phyloP scores from a whole-genome alignment of 2,797 vertebrate species.

The Uromys caudimaculatus region DNA sequence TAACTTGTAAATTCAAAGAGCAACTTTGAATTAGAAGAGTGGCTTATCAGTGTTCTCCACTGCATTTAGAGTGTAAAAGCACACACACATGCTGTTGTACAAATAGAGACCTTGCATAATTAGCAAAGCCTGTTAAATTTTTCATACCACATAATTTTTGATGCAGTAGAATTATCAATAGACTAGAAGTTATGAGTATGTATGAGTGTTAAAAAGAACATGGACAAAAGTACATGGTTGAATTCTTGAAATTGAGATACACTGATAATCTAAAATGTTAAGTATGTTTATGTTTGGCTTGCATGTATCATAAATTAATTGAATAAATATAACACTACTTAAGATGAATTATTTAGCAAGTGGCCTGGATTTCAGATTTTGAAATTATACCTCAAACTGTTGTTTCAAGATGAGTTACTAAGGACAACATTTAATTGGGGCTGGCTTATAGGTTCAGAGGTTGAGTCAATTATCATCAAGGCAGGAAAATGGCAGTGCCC shows the following conservation, averaged over 20 bases:
- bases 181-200: background rate
- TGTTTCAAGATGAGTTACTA: background rate
- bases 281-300: background rate
- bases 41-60: background rate
- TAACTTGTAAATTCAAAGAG: background rate
- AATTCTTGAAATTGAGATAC: background rate
- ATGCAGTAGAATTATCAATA: conserved; percentile 20
- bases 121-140: conserved; percentile 52
- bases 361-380: background rate
- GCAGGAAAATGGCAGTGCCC: background rate
- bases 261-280: background rate
- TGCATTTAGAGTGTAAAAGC: conserved; percentile 22
- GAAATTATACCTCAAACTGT: background rate
- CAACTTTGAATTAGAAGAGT: background rate
- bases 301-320: background rate
- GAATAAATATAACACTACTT: background rate
- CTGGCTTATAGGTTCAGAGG: background rate
- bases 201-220: background rate
- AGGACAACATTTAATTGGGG: background rate
- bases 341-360: background rate
- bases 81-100: conserved; percentile 3
- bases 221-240: background rate
- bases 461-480: background rate
- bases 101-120: background rate
- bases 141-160: conserved; percentile 5